Evolutionary conservation across 2,797 vertebrate genomes (phyloP).

Genomic region (Mallotus villosus): DNA sequence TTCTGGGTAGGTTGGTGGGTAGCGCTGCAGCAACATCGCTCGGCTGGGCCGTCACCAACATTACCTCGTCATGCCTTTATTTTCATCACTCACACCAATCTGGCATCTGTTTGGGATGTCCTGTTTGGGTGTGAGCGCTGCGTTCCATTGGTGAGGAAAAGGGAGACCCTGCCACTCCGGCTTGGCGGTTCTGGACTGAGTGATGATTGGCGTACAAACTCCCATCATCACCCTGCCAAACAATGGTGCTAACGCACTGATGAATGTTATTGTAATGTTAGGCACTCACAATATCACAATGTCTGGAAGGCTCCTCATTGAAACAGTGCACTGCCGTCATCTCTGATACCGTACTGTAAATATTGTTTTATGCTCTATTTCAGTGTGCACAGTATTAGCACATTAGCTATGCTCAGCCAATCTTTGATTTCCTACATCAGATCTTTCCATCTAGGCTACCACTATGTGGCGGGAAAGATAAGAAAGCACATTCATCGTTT

Average conservation of each 20-base stretch:
- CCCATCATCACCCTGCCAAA: constrained; percentile 57
- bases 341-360: constrained; percentile 67
- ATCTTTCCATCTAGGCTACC: constrained; percentile 64
- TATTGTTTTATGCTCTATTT: constrained; percentile 68
- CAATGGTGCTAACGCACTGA: constrained; percentile 67
- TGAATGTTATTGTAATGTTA: constrained; percentile 71
- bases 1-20: background rate
- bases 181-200: constrained; percentile 37
- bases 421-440: constrained; percentile 69
- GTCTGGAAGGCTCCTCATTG: constrained; percentile 73
- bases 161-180: constrained; percentile 37
- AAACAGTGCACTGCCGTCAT: constrained; percentile 47
- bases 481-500: constrained; percentile 63
- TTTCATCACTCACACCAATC: constrained; percentile 47
- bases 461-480: constrained; percentile 74
- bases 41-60: constrained; percentile 41
- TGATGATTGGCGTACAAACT: constrained; percentile 63
- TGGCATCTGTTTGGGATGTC: constrained; percentile 41
- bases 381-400: constrained; percentile 41
- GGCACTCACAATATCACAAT: constrained; percentile 78
- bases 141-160: background rate
- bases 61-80: constrained; percentile 47
- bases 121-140: constrained; percentile 43
- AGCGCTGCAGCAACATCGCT: constrained; percentile 12
- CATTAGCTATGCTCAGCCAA: constrained; percentile 55